These are phyloP conservation scores for Drosophila setifemur DNA, from an alignment of 1,140 invertebrate species.

Conservation along the genomic window DNA sequence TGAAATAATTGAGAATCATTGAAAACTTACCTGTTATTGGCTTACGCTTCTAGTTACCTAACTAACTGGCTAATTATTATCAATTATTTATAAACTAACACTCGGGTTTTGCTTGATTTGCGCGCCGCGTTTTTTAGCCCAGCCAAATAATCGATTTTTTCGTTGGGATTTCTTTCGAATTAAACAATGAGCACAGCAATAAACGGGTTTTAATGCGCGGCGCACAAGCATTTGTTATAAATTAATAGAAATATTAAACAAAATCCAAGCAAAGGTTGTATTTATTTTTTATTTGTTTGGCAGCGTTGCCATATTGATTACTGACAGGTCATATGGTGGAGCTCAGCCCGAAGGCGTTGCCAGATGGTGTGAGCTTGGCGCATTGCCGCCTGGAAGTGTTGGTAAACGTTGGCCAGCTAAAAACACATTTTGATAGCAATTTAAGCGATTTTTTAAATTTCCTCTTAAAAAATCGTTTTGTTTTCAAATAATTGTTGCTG, in stretches of 20 bases:
- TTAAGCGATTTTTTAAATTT: constrained; percentile 1
- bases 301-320: no score
- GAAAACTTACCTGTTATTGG: constrained; percentile 19
- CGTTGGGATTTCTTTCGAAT: no score
- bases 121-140: constrained; percentile 13
- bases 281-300: no score
- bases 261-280: no score
- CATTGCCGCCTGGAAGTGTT: constrained; percentile 3
- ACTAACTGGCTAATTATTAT: not conserved
- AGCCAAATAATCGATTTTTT: no score
- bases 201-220: no score
- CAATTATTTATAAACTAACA: constrained; percentile 14
- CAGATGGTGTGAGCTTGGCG: not conserved
- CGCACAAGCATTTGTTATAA: no score
- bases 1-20: not conserved
- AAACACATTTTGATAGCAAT: constrained; percentile 11
- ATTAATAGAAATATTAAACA: no score
- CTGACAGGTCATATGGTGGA: not conserved
- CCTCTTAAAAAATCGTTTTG: not conserved
- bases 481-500: not conserved
- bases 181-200: no score
- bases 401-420: not conserved
- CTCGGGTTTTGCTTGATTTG: constrained; percentile 7
- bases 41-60: not conserved
- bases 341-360: no score